A percentile compares a stretch with the other conserved stretches of the same genome.
Conservation (phyloP, 2,888 invertebrate genomes). For the Latrodectus hesperus region DNA sequence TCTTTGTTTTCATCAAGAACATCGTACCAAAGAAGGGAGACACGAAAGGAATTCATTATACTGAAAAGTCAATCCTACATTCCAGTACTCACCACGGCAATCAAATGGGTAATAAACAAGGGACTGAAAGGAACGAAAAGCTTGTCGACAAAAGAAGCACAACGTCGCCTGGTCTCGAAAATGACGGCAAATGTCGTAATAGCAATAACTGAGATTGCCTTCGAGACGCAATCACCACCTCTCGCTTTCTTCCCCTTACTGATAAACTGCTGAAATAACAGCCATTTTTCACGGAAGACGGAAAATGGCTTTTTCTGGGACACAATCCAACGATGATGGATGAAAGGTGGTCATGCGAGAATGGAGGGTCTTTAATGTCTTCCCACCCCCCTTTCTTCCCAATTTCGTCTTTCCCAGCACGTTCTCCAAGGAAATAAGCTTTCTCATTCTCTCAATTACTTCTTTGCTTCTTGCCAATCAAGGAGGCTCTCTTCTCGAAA, state of each 20-base stretch:
- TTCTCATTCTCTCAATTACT: conserved; percentile 64
- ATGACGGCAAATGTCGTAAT: conserved; percentile 51
- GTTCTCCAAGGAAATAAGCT: conserved; percentile 7
- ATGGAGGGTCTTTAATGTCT: conserved; percentile 27
- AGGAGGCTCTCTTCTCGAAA: conserved; percentile 15
- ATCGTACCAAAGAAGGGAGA: too few relatives aligned
- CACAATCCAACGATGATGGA: conserved; percentile 62
- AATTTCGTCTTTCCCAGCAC: background rate
- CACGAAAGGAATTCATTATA: too few relatives aligned
- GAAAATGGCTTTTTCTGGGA: conserved; percentile 51
- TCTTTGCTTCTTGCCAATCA: conserved; percentile 64
- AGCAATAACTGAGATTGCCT: conserved; percentile 57
- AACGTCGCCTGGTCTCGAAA: background rate
- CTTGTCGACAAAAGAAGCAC: too few relatives aligned
- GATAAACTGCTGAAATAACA: conserved; percentile 31
- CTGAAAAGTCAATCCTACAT: too few relatives aligned
- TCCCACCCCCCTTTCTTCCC: background rate
- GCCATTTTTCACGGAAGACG: conserved; percentile 57
- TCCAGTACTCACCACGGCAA: too few relatives aligned
- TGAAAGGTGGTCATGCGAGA: conserved; percentile 61
- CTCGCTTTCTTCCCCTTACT: background rate
- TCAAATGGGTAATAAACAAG: too few relatives aligned
- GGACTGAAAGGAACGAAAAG: too few relatives aligned
- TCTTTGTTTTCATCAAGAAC: too few relatives aligned
- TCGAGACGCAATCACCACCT: conserved; percentile 18